These are phyloP conservation scores for Orthosia gracilis DNA, from an alignment of 2,888 invertebrate genomes.

Conservation along the genomic window DNA sequence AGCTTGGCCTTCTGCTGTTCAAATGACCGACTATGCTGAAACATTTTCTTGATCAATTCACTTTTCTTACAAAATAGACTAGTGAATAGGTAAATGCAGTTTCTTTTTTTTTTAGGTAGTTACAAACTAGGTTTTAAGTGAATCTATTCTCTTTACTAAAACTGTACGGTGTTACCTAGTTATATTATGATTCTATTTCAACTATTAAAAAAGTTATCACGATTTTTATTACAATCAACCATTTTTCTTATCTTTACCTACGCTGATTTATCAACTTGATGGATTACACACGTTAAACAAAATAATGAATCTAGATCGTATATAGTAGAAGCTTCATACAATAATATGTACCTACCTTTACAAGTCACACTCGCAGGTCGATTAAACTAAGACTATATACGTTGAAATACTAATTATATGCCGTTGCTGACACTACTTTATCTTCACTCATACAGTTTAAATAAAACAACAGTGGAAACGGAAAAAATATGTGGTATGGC, in stretches of 20 bases:
- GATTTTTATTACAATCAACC: background rate
- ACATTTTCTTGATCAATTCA: too few relatives aligned
- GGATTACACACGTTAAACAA: background rate
- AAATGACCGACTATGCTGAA: too few relatives aligned
- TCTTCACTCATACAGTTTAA: too few relatives aligned
- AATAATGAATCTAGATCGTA: constrained; percentile 38
- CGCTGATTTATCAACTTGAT: constrained; percentile 35
- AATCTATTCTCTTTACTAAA: background rate
- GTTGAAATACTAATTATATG: too few relatives aligned
- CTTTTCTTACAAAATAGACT: background rate
- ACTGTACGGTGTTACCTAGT: background rate
- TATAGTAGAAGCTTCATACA: background rate
- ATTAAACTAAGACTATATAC: background rate
- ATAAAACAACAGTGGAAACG: too few relatives aligned
- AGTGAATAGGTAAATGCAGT: background rate
- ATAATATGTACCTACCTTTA: too few relatives aligned
- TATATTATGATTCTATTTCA: constrained; percentile 1
- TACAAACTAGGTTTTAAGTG: background rate
- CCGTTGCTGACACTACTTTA: too few relatives aligned
- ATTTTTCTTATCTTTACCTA: constrained; percentile 32
- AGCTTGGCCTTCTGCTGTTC: too few relatives aligned
- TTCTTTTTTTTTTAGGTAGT: background rate
- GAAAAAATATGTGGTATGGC: too few relatives aligned
- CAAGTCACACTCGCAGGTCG: background rate
- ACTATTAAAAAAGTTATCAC: constrained; percentile 5